Evolutionary conservation across 2,888 invertebrate genomes (phyloP).

Genomic region (Polymixis flavicincta): DNA sequence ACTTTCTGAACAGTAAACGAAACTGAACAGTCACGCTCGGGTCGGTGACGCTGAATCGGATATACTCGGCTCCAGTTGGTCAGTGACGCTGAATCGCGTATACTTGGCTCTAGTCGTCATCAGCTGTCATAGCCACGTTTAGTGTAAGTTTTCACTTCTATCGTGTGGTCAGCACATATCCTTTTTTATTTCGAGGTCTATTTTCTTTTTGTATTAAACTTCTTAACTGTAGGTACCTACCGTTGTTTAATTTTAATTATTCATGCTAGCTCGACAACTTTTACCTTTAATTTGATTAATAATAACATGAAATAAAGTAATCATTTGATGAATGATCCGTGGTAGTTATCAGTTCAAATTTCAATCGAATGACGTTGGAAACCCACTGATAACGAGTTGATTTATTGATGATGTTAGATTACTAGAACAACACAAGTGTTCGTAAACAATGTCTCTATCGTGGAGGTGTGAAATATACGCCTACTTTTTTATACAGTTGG

Average conservation of each 20-base stretch:
- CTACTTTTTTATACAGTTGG: neutral
- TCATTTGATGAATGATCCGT: neutral
- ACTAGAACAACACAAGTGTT: neutral
- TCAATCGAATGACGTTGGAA: neutral
- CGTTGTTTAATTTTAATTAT: neutral
- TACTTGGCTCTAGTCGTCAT: neutral
- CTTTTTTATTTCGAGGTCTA: slow-evolving; percentile 11
- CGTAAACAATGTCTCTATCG: neutral
- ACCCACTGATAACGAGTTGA: slow-evolving; percentile 15
- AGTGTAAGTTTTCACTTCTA: neutral
- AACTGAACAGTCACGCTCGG: neutral
- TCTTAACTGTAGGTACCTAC: neutral
- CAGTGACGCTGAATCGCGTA: neutral
- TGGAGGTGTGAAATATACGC: neutral
- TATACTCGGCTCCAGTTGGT: neutral
- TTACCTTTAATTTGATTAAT: neutral
- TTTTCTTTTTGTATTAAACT: neutral
- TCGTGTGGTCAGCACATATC: neutral
- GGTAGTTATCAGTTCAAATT: neutral
- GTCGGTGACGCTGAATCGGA: neutral
- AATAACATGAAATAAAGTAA: neutral
- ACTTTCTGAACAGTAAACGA: neutral
- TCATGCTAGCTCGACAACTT: neutral
- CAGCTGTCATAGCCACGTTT: neutral
- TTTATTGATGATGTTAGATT: slow-evolving; percentile 23